These are phyloP conservation scores for Pempheris klunzingeri DNA, from an alignment of 2,797 vertebrate genomes.

Conservation along the genomic window DNA sequence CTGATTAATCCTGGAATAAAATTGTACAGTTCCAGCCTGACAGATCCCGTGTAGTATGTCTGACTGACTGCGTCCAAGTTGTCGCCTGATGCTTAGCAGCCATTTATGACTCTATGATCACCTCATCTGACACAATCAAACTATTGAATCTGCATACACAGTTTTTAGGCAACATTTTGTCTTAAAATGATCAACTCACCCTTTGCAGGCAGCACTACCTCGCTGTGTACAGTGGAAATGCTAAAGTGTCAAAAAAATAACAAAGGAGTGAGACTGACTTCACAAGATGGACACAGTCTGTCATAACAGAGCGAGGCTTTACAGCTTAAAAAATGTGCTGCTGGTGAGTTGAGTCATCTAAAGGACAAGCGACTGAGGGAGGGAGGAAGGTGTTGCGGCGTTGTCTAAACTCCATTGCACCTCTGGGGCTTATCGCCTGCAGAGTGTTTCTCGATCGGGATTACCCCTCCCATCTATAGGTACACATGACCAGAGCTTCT, in stretches of 20 bases:
- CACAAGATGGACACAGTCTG: not conserved
- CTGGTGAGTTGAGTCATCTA: conserved; percentile 33
- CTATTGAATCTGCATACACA: not conserved
- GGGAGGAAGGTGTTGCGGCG: not conserved
- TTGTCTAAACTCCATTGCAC: not conserved
- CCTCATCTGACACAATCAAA: not conserved
- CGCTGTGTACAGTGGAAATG: not conserved
- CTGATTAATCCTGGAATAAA: not conserved
- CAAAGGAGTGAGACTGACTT: not conserved
- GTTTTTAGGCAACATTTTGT: not conserved
- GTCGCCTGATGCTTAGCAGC: too few species aligned
- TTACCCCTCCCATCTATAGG: conserved; percentile 7
- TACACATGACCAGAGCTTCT: not conserved
- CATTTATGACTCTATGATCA: not conserved
- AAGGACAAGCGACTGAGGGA: conserved; percentile 18
- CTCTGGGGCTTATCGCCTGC: conserved; percentile 9
- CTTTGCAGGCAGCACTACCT: not conserved
- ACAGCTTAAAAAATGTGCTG: not conserved
- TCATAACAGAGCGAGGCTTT: not conserved
- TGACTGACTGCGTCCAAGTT: too few species aligned
- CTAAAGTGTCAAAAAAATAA: not conserved
- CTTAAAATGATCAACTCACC: not conserved
- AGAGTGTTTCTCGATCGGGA: conserved; percentile 22
- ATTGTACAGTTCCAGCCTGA: too few species aligned
- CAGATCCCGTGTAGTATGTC: not conserved